phyloP scores from a whole-genome alignment of 2,113 vertebrate genomes.

The Rhea pennata region DNA sequence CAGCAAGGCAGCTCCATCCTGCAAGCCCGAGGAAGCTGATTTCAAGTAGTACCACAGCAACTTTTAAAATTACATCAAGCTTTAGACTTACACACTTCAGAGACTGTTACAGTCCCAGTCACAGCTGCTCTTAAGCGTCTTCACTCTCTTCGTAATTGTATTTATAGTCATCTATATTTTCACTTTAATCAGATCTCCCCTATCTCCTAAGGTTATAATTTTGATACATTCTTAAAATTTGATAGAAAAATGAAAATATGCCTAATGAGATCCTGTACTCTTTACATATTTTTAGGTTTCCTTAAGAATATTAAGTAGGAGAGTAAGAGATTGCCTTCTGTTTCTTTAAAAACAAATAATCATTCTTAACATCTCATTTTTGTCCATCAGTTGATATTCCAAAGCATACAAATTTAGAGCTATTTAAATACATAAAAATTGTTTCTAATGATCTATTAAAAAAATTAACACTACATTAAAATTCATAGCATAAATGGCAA shows the following conservation, averaged over 20 bases:
- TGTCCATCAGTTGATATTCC: background rate
- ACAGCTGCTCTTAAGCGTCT: background rate
- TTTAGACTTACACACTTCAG: background rate
- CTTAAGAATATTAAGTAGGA: background rate
- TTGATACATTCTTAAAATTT: background rate
- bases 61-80: background rate
- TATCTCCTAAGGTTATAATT: background rate
- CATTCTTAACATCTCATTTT: background rate
- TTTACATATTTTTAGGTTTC: background rate
- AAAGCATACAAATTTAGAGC: background rate
- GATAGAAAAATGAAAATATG: background rate
- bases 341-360: background rate
- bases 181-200: background rate
- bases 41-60: background rate
- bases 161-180: background rate
- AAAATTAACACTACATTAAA: background rate
- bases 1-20: background rate
- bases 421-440: background rate
- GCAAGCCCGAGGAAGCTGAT: rapidly evolving
- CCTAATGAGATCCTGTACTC: background rate
- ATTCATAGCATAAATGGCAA: background rate
- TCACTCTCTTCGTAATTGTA: background rate
- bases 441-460: background rate
- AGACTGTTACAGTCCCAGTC: background rate
- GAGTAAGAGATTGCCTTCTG: background rate